Conservation (phyloP, 2,888 invertebrate species). For the Phrixothrix hirtus region DNA sequence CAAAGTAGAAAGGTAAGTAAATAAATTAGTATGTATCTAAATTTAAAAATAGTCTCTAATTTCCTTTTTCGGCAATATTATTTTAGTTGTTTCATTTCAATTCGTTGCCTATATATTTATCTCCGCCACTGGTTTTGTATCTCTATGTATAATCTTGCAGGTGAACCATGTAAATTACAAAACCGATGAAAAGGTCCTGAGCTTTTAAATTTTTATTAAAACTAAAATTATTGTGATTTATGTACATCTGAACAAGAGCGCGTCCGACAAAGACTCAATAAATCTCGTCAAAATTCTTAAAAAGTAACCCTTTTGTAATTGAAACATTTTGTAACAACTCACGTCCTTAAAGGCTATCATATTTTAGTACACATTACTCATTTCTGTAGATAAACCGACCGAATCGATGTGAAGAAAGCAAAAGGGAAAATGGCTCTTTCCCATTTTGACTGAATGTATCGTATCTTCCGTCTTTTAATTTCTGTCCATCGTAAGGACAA, state of each 20-base stretch:
- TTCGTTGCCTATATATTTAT: no score
- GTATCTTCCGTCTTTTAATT: constrained; percentile 6
- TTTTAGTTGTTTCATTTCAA: no score
- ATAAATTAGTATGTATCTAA: no score
- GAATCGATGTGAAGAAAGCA: constrained; percentile 13
- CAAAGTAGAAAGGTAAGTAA: no score
- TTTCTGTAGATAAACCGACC: constrained; percentile 35
- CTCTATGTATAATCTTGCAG: constrained; percentile 1
- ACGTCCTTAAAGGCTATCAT: constrained; percentile 38
- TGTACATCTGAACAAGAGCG: constrained; percentile 14
- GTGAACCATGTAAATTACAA: constrained; percentile 14
- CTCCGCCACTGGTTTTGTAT: no score
- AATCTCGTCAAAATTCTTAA: constrained; percentile 9
- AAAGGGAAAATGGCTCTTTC: constrained; percentile 5
- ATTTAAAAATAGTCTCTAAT: no score
- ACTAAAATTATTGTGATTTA: constrained; percentile 4
- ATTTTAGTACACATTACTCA: constrained; percentile 39
- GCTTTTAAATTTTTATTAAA: constrained; percentile 5
- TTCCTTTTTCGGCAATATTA: no score
- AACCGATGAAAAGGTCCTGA: constrained; percentile 7
- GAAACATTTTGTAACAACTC: constrained; percentile 36
- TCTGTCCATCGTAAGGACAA: constrained; percentile 10
- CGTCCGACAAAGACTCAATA: constrained; percentile 9
- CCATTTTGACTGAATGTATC: no score
- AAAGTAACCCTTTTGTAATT: constrained; percentile 32